Conservation (phyloP, 2,888 invertebrate genomes). For the Rhamnusium bicolor region DNA sequence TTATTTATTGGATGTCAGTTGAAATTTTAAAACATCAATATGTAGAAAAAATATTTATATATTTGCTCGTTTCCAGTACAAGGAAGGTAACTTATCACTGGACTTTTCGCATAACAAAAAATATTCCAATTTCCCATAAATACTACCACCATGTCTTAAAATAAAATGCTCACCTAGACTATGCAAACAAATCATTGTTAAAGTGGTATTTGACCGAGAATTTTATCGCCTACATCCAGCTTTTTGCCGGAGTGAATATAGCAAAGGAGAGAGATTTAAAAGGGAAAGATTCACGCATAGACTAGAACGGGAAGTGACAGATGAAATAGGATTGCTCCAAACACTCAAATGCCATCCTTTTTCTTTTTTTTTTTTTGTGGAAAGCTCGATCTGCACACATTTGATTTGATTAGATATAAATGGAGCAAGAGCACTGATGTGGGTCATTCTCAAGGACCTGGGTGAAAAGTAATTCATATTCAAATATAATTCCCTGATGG, state of each 20-base stretch:
- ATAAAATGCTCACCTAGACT: conserved; percentile 12
- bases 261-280: conserved; percentile 21
- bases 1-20: no score
- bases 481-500: conserved; percentile 2
- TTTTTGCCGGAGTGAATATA: conserved; percentile 18
- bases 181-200: conserved; percentile 5
- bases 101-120: no score
- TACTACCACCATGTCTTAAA: background rate
- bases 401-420: conserved; percentile 27
- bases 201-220: conserved; percentile 9
- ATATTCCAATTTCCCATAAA: background rate
- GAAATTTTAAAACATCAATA: no score
- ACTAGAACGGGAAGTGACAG: conserved; percentile 20
- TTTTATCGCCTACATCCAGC: conserved; percentile 20
- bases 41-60: no score
- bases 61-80: no score
- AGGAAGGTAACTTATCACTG: no score
- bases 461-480: conserved; percentile 17
- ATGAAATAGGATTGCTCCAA: conserved; percentile 25
- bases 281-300: conserved; percentile 15
- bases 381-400: conserved; percentile 24
- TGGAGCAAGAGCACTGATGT: conserved; percentile 14
- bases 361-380: conserved; percentile 12
- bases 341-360: conserved; percentile 17
- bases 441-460: conserved; percentile 10